Conservation (phyloP, 2,888 invertebrate genomes). For the Coelogynopora nodosa region DNA sequence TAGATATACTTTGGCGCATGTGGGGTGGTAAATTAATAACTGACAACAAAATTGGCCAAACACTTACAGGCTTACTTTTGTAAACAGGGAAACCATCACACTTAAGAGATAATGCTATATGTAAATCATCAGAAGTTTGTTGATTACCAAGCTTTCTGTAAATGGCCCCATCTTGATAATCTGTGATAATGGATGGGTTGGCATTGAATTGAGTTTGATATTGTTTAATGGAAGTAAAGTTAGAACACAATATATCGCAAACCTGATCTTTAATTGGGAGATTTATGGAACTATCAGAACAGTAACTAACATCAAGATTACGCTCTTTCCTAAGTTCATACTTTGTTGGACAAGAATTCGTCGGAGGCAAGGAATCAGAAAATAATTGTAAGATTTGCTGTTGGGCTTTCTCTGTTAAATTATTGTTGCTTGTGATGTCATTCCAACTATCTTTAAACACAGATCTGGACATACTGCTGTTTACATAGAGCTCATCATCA, state of each 20-base stretch:
- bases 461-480: neutral
- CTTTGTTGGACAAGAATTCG: neutral
- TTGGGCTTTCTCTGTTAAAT: neutral
- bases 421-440: neutral
- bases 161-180: neutral
- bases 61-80: neutral
- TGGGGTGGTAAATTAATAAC: neutral
- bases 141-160: neutral
- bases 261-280: neutral
- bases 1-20: neutral
- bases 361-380: constrained; percentile 1
- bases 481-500: neutral
- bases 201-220: neutral
- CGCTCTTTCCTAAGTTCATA: neutral
- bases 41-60: constrained; percentile 19
- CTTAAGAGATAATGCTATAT: neutral
- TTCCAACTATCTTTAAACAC: neutral
- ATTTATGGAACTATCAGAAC: constrained; percentile 6
- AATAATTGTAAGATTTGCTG: neutral
- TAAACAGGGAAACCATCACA: constrained; percentile 16
- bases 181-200: neutral
- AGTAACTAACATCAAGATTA: neutral
- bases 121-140: too few species aligned
- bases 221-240: neutral
- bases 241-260: neutral